phyloP scores from a whole-genome alignment of 2,888 invertebrate species.

The Drosophila quinaria region DNA sequence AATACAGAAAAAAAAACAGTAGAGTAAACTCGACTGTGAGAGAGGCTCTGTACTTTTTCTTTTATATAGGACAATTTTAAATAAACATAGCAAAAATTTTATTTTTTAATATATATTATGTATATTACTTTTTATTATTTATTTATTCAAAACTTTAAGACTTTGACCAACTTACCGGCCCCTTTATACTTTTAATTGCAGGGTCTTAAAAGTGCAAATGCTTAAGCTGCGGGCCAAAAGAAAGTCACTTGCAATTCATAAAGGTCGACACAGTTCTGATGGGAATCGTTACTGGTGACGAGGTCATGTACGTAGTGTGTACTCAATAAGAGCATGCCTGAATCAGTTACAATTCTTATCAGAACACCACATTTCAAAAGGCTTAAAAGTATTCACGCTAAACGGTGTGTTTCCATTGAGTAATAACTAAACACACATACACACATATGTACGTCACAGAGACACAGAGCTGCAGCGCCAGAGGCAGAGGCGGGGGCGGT shows the following conservation, averaged over 20 bases:
- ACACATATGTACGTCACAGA: conserved; percentile 7
- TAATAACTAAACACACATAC: conserved; percentile 31
- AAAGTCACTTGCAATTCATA: conserved; percentile 47
- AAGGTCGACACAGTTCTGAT: conserved; percentile 42
- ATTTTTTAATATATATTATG: too few species aligned
- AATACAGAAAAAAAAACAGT: neutral
- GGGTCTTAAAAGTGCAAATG: conserved; percentile 25
- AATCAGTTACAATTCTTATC: conserved; percentile 33
- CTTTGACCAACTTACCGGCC: neutral
- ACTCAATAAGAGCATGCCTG: neutral
- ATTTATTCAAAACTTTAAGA: too few species aligned
- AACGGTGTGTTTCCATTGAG: conserved; percentile 49
- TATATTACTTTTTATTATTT: too few species aligned
- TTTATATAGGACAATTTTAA: neutral
- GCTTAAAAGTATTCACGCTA: conserved; percentile 9
- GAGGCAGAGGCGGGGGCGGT: neutral
- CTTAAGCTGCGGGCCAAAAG: conserved; percentile 50
- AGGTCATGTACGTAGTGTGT: conserved; percentile 11
- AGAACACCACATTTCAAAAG: conserved; percentile 22
- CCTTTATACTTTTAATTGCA: neutral
- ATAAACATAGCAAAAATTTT: too few species aligned
- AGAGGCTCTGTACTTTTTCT: neutral
- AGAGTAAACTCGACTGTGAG: neutral
- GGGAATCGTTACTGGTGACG: conserved; percentile 30
- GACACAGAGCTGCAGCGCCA: neutral